These are phyloP conservation scores for Drosophila repletoides DNA, from an alignment of 1,140 invertebrate genomes.

Conservation along the genomic window DNA sequence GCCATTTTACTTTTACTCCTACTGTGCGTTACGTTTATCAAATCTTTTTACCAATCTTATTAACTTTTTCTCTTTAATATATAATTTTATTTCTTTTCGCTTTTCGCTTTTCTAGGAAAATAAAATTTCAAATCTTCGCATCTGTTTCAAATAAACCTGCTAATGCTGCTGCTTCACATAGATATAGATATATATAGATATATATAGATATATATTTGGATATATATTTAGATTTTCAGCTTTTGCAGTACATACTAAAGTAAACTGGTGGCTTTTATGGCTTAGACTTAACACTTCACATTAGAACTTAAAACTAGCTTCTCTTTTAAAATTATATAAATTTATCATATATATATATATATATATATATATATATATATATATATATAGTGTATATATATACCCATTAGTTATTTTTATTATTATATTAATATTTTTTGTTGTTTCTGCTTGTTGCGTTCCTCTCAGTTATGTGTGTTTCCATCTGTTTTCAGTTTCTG, in stretches of 20 bases:
- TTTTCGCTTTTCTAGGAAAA: no score
- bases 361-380: conserved; percentile 6
- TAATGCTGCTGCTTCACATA: no score
- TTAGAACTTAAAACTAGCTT: conserved; percentile 39
- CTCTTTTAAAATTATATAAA: conserved; percentile 17
- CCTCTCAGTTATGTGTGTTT: conserved; percentile 7
- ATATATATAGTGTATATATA: conserved; percentile 3
- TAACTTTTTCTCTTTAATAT: no score
- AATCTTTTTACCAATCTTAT: no score
- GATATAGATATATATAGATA: no score
- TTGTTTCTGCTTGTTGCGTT: conserved; percentile 17
- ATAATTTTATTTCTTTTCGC: no score
- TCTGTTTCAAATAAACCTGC: no score
- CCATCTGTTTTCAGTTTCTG: not conserved
- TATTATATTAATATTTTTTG: conserved; percentile 1
- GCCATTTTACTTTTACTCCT: no score
- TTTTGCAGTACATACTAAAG: conserved; percentile 48
- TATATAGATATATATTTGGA: not conserved
- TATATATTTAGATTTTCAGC: not conserved
- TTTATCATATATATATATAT: conserved; percentile 8
- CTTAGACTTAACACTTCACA: conserved; percentile 61
- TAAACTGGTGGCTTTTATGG: conserved; percentile 72
- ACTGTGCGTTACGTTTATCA: no score
- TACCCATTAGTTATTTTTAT: conserved; percentile 15
- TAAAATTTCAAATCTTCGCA: no score